Percentiles rank a stretch among this genome's conserved stretches.
These are phyloP conservation scores for Paratrypauchen microcephalus DNA, from an alignment of 2,797 vertebrate genomes.

Conservation along the genomic window DNA sequence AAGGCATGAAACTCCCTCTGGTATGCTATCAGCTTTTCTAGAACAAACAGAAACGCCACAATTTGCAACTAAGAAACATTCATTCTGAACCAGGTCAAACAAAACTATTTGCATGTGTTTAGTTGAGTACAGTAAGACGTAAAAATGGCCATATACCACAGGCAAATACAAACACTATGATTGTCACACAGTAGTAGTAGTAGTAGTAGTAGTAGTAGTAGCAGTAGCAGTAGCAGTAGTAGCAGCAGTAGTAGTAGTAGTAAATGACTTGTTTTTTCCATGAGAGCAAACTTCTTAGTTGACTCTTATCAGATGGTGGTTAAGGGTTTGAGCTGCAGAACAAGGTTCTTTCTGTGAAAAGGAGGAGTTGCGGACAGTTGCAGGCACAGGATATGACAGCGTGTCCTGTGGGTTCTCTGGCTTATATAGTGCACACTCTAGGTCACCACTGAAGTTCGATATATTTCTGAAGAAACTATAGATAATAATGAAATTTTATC, in stretches of 20 bases:
- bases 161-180: neutral
- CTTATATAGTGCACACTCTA: neutral
- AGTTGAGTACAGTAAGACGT: neutral
- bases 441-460: neutral
- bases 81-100: neutral
- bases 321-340: neutral
- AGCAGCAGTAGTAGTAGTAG: neutral
- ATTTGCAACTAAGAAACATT: neutral
- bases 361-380: slow-evolving; percentile 7
- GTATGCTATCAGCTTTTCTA: slow-evolving; percentile 95
- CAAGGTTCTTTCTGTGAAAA: slow-evolving; percentile 5
- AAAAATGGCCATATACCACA: neutral
- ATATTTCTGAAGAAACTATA: too few relatives aligned
- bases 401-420: neutral
- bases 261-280: neutral
- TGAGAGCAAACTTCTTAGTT: neutral
- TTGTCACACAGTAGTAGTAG: neutral
- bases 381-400: neutral
- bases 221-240: too few relatives aligned
- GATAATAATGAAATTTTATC: too few relatives aligned
- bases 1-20: slow-evolving; percentile 95
- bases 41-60: neutral
- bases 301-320: slow-evolving; percentile 11
- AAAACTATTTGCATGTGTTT: neutral
- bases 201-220: too few relatives aligned